phyloP scores from a whole-genome alignment of 2,888 invertebrate genomes.

The Mycalesis mineus region DNA sequence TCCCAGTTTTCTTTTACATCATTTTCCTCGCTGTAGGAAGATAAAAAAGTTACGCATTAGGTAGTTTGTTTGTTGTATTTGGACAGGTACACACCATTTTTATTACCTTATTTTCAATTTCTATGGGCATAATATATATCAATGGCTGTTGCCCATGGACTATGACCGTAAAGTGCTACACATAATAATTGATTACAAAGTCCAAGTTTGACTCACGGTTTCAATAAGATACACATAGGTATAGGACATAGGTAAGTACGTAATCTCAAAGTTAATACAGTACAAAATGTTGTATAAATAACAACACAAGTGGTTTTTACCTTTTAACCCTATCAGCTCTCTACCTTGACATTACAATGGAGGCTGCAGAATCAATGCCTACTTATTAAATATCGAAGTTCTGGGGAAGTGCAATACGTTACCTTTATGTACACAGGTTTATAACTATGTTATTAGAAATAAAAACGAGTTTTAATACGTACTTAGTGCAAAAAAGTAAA shows the following conservation, averaged over 20 bases:
- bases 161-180: background rate
- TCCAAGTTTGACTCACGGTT: background rate
- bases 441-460: background rate
- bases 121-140: background rate
- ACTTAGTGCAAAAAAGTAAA: background rate
- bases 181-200: background rate
- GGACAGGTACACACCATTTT: too few relatives aligned
- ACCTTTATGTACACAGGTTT: background rate
- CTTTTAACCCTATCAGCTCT: constrained; percentile 5
- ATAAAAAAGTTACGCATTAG: too few relatives aligned
- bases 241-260: background rate
- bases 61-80: too few relatives aligned
- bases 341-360: constrained; percentile 10
- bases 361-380: constrained; percentile 2
- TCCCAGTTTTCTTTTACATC: too few relatives aligned
- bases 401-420: background rate
- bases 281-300: too few relatives aligned
- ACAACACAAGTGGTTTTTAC: background rate
- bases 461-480: background rate
- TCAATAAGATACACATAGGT: background rate
- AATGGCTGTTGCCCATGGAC: background rate
- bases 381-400: background rate
- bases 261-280: too few relatives aligned
- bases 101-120: too few relatives aligned
- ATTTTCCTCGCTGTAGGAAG: too few relatives aligned